phyloP scores from a whole-genome alignment of 2,113 vertebrate species.

The Pan troglodytes region NHGRI_mPanTro3-v2.1_pri NC_072412.2:29268001-29268500 shows the following conservation, averaged over 20 bases:
- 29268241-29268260: background rate
- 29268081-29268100: background rate
- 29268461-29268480: too few species aligned
- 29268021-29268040: background rate
- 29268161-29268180: background rate
- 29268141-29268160: background rate
- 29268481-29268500: background rate
- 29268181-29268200: background rate
- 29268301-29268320: background rate
- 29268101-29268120: background rate
- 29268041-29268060: background rate
- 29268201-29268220: background rate
- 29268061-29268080: background rate
- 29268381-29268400: background rate
- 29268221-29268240: too few species aligned
- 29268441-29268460: background rate
- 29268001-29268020: background rate
- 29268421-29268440: too few species aligned
- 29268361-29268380: too few species aligned
- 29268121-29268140: background rate
- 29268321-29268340: background rate
- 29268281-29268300: background rate
- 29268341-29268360: background rate
- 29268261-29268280: background rate
- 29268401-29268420: background rate